Conservation (phyloP, 2,888 invertebrate genomes). For the Cyclophora punctaria region DNA sequence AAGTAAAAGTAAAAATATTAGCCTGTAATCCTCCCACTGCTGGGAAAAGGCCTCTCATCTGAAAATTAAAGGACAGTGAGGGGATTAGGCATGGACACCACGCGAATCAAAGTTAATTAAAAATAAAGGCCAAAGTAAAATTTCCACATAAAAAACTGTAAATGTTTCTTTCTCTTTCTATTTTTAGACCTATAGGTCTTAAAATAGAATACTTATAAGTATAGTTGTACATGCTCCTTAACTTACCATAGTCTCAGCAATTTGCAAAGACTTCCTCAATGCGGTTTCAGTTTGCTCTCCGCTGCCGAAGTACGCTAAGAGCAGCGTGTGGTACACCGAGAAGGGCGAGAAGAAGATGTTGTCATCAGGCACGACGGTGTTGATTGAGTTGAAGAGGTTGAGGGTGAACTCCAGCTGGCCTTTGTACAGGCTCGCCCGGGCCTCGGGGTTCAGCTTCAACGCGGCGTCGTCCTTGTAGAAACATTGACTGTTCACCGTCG, state of each 20-base stretch:
- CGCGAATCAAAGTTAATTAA: no score
- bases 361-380: constrained; percentile 77
- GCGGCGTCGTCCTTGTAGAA: constrained; percentile 60
- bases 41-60: no score
- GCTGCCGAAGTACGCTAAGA: constrained; percentile 86
- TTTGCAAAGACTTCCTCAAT: constrained; percentile 76
- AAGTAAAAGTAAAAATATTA: no score
- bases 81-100: no score
- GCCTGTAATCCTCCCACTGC: no score
- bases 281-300: constrained; percentile 80
- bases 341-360: constrained; percentile 93
- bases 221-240: neutral
- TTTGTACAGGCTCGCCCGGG: constrained; percentile 45
- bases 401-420: constrained; percentile 81
- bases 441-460: constrained; percentile 59
- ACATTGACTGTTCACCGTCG: constrained; percentile 54
- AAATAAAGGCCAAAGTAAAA: no score
- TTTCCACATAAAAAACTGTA: neutral
- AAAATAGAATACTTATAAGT: no score
- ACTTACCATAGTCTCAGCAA: constrained; percentile 73
- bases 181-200: no score
- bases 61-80: no score
- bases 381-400: constrained; percentile 79
- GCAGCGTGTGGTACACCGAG: constrained; percentile 86
- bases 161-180: neutral